A percentile compares a stretch with the other conserved stretches of the same genome.
phyloP scores from a whole-genome alignment of 2,888 invertebrate species.

The Reticulitermes lucifugus region DNA sequence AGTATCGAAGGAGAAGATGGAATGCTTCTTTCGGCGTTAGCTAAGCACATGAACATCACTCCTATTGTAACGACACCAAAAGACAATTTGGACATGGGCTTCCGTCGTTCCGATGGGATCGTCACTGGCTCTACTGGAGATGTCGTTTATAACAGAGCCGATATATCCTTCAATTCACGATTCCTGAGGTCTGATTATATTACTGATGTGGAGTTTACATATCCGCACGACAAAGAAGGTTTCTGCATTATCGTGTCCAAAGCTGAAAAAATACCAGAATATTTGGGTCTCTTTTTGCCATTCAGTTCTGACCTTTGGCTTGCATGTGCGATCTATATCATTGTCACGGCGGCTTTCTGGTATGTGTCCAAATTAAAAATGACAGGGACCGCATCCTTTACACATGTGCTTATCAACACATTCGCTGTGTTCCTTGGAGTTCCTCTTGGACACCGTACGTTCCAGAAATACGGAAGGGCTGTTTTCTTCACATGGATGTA shows the following conservation, averaged over 20 bases:
- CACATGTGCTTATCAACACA: neutral
- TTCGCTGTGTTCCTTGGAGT: neutral
- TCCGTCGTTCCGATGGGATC: neutral
- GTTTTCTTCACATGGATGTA: neutral
- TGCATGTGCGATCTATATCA: neutral
- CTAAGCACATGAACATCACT: neutral
- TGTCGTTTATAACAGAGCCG: neutral
- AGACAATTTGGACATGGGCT: neutral
- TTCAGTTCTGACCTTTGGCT: neutral
- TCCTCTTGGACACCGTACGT: neutral
- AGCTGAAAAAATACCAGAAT: conserved; percentile 2
- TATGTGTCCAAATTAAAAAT: neutral
- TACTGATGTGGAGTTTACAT: neutral
- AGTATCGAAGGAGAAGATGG: conserved; percentile 8
- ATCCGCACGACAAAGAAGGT: conserved; percentile 30
- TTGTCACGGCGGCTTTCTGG: neutral
- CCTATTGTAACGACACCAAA: neutral
- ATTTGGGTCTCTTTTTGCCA: neutral
- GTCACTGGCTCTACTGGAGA: neutral
- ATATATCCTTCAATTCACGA: conserved; percentile 10
- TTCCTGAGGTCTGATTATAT: neutral
- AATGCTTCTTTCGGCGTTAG: neutral
- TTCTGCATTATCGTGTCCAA: conserved; percentile 18
- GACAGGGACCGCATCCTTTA: neutral
- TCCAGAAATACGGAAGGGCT: neutral